Evolutionary conservation across 2,888 invertebrate genomes (phyloP).

Genomic region (Onchidella celtica): DNA sequence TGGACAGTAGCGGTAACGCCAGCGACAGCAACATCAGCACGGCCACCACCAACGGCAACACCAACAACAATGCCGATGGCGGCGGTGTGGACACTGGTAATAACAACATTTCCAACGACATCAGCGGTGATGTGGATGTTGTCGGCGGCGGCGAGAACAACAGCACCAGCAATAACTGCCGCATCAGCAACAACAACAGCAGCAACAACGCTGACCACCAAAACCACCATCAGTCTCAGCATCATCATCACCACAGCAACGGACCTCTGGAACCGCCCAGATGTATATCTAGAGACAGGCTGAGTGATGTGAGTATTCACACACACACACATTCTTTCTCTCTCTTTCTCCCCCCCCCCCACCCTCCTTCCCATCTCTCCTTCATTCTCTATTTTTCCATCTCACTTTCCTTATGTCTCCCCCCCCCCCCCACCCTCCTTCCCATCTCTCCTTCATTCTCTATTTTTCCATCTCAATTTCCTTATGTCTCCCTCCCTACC

Average conservation of each 20-base stretch:
- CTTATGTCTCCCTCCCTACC: background rate
- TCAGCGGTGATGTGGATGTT: background rate
- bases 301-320: conserved; percentile 64
- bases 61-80: background rate
- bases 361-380: background rate
- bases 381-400: background rate
- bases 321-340: background rate
- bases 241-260: conserved; percentile 57
- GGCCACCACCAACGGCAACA: background rate
- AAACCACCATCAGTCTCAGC: conserved; percentile 13
- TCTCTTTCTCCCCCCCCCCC: background rate
- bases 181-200: background rate
- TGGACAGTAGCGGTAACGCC: background rate
- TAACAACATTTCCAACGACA: too few relatives aligned
- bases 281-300: conserved; percentile 54
- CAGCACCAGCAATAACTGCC: too few relatives aligned
- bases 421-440: background rate
- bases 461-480: background rate
- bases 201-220: background rate
- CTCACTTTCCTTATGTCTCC: conserved; percentile 7
- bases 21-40: background rate
- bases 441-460: background rate
- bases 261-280: conserved; percentile 56
- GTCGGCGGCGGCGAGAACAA: background rate
- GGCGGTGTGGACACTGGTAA: too few relatives aligned